Base-by-base conservation (phyloP, 2,888 invertebrate genomes). In the Aphodius sticticus region DNA sequence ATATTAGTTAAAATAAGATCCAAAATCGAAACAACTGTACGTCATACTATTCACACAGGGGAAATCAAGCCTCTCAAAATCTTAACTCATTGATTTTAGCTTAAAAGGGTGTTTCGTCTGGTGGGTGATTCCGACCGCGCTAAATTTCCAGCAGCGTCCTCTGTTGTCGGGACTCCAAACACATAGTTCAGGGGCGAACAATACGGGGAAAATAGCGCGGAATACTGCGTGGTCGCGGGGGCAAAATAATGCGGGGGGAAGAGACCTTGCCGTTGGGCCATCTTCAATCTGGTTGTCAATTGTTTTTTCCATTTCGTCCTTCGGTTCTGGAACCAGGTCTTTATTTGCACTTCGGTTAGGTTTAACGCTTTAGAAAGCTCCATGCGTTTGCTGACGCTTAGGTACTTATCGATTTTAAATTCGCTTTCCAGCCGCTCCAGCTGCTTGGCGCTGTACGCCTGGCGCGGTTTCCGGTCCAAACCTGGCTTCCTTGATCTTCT, bases 231-330 rank as follows among this genome's bases (percentile, higher is more conserved):
- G 0, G 91, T 89, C 0, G 91, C 86, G 9, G 93, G 92, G 16
- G 93, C 92, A 82, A 95, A 93, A 85, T 94, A 93, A 82, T 93
- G 93, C 0, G 93, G 92, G 0, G 93, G 92, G 85, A 95, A 95
- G 37, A 96, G 86, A 0, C 96, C 96, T 86, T 97, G 96, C 1
- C 96, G 90, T 86, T 97, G 97, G 0, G 97, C 96, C 88, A 97
- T 95, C 88, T 97, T 96, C 82, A 98, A 89, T 3, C 97, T 91
- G 0, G 97, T 96, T 0, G 98, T 97, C 85, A 99, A 90, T 87
- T 99, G 98, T 86, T 99, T 99, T 90, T 99, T 98, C 98, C 98
- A 98, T 88, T 99, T 98, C 0, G 98, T 99, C 81, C 98, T 91
- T 80, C 98, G 92, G 87, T 98, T 97, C 89, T 97, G 97, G 88